A percentile compares a stretch with the other conserved stretches of the same genome.
Evolutionary conservation across 2,113 vertebrate species (phyloP).

Genomic region (Plestiodon gilberti): DNA sequence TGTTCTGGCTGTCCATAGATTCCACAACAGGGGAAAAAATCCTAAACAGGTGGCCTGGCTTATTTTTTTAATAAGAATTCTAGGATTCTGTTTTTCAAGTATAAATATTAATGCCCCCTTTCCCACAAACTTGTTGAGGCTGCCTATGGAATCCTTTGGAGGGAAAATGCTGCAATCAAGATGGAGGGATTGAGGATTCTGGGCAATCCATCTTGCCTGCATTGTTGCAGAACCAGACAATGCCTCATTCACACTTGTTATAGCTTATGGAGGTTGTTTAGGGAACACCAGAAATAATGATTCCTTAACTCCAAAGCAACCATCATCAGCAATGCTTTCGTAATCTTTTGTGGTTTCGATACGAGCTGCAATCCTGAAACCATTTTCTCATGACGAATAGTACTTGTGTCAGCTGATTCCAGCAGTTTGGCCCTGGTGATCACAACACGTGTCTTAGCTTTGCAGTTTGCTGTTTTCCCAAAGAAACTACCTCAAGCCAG

Average conservation of each 20-base stretch:
- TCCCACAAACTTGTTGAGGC: not conserved
- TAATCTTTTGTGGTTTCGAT: not conserved
- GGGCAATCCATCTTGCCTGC: slow-evolving; percentile 9
- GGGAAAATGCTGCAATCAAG: slow-evolving; percentile 9
- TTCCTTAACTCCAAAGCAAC: slow-evolving; percentile 7
- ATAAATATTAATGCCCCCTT: not conserved
- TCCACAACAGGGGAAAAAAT: not conserved
- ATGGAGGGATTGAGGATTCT: not conserved
- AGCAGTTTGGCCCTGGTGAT: not conserved
- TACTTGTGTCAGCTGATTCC: not conserved
- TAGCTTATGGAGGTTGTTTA: not conserved
- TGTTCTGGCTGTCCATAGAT: not conserved
- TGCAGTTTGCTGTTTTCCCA: not conserved
- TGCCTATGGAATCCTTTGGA: slow-evolving; percentile 3
- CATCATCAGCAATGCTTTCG: not conserved
- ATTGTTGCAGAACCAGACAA: slow-evolving; percentile 1
- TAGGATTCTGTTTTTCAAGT: not conserved
- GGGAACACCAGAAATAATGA: slow-evolving; percentile 18
- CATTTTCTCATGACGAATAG: not conserved
- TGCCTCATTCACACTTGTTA: slow-evolving; percentile 17
- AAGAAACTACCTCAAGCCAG: not conserved
- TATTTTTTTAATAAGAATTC: not conserved
- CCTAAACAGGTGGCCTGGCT: not conserved
- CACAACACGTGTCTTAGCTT: not conserved
- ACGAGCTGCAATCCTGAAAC: not conserved